These are phyloP conservation scores for Danio choprae DNA, from an alignment of 2,797 vertebrate species.

Conservation along the genomic window DNA sequence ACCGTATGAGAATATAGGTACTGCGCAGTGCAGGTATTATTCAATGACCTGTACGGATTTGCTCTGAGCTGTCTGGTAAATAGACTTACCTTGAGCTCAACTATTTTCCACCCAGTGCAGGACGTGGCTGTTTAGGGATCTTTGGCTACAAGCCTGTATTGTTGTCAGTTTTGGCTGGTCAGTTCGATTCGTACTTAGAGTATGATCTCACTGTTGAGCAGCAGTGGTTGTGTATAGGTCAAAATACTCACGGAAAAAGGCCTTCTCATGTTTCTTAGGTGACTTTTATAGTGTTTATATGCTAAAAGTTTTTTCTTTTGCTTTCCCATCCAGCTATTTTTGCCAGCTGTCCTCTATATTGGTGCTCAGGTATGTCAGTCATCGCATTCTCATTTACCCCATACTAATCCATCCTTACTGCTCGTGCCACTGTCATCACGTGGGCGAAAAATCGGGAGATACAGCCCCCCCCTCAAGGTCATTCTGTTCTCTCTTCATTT, in stretches of 20 bases:
- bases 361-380: conserved; percentile 43
- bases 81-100: conserved; percentile 41
- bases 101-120: conserved; percentile 53
- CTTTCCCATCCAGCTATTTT: not conserved
- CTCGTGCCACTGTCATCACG: conserved; percentile 18
- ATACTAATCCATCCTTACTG: conserved; percentile 25
- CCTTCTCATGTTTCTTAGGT: not conserved
- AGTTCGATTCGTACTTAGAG: conserved; percentile 35
- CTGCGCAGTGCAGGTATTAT: conserved; percentile 51
- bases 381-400: conserved; percentile 38
- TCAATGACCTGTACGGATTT: conserved; percentile 57
- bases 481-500: conserved; percentile 22
- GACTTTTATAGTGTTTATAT: conserved; percentile 1
- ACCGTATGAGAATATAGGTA: conserved; percentile 55
- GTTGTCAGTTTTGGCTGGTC: conserved; percentile 29
- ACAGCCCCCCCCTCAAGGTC: conserved; percentile 5
- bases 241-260: not conserved
- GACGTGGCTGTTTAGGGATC: conserved; percentile 19
- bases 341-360: not conserved
- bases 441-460: conserved; percentile 7
- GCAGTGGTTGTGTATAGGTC: conserved; percentile 8
- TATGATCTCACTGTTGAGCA: conserved; percentile 46
- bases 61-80: conserved; percentile 60
- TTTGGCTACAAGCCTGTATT: conserved; percentile 34
- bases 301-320: not conserved